These are phyloP conservation scores for Microchrysa polita DNA, from an alignment of 2,888 invertebrate species.

Conservation along the genomic window DNA sequence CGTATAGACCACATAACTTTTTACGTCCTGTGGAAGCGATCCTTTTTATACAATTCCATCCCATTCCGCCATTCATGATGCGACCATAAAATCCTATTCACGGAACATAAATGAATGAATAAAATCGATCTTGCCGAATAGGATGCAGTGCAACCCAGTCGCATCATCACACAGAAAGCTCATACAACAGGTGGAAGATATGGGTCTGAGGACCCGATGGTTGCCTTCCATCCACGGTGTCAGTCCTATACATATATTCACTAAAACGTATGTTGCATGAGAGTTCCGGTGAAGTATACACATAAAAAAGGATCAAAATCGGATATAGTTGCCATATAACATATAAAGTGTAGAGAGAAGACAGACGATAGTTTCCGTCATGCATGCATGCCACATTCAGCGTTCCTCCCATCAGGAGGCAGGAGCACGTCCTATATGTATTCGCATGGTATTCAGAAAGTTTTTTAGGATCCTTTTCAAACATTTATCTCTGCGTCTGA, in stretches of 20 bases:
- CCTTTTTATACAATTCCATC: slow-evolving; percentile 14
- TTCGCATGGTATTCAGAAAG: background rate
- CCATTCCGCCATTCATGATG: background rate
- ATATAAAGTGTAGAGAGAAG: background rate
- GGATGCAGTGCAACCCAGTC: background rate
- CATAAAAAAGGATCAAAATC: no score
- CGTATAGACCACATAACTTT: no score
- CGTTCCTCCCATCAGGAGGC: background rate
- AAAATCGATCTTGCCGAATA: slow-evolving; percentile 18
- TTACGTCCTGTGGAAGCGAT: background rate
- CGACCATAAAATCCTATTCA: slow-evolving; percentile 27
- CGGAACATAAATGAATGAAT: slow-evolving; percentile 22
- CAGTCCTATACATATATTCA: no score
- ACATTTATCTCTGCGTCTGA: slow-evolving; percentile 7
- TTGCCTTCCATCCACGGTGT: no score
- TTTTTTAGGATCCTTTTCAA: background rate
- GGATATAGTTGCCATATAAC: no score
- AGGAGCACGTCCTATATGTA: background rate
- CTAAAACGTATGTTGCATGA: no score
- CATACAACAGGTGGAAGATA: slow-evolving; percentile 6
- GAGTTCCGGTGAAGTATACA: no score
- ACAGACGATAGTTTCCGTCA: background rate
- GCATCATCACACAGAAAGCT: background rate
- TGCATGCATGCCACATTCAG: background rate
- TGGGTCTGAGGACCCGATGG: no score